Conservation (phyloP, 1,140 invertebrate genomes). For the Plutomurus gul region DNA sequence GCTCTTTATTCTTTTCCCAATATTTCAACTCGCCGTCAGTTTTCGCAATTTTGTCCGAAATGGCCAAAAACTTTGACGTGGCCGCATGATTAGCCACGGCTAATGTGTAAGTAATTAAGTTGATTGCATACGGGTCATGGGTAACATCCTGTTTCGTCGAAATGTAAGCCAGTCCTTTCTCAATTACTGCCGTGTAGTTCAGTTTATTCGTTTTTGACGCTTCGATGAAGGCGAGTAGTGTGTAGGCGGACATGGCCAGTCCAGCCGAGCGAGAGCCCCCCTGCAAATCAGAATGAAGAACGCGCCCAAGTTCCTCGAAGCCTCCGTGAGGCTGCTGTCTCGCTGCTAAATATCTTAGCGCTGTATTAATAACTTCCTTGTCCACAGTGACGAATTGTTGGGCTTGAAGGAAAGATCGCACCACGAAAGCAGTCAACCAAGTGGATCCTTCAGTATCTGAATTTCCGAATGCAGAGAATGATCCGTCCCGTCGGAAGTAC, state of each 20-base stretch:
- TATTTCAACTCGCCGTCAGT: slow-evolving; percentile 65
- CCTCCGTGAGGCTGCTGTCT: slow-evolving; percentile 64
- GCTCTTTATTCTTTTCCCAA: slow-evolving; percentile 59
- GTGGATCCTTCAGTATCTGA: slow-evolving; percentile 81
- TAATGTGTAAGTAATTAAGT: slow-evolving; percentile 62
- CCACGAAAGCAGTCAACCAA: slow-evolving; percentile 95
- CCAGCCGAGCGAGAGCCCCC: slow-evolving; percentile 18
- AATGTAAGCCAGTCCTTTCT: slow-evolving; percentile 79
- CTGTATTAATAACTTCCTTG: slow-evolving; percentile 59
- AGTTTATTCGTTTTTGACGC: neutral
- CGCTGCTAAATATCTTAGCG: slow-evolving; percentile 62
- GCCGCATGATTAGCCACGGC: slow-evolving; percentile 59
- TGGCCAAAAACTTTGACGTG: neutral
- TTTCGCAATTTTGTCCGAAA: slow-evolving; percentile 53
- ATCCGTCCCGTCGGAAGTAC: slow-evolving; percentile 72
- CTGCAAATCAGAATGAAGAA: slow-evolving; percentile 38
- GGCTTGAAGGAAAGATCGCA: slow-evolving; percentile 83
- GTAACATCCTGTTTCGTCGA: slow-evolving; percentile 66
- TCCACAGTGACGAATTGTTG: slow-evolving; percentile 79
- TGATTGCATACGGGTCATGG: slow-evolving; percentile 62
- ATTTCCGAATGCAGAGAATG: slow-evolving; percentile 91
- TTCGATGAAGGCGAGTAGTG: slow-evolving; percentile 37
- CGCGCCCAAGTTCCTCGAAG: slow-evolving; percentile 31
- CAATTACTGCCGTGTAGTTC: slow-evolving; percentile 58
- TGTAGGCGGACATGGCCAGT: slow-evolving; percentile 37